Conservation (phyloP, 92 coral and sea anemone genomes). For the Ricordea florida region DNA sequence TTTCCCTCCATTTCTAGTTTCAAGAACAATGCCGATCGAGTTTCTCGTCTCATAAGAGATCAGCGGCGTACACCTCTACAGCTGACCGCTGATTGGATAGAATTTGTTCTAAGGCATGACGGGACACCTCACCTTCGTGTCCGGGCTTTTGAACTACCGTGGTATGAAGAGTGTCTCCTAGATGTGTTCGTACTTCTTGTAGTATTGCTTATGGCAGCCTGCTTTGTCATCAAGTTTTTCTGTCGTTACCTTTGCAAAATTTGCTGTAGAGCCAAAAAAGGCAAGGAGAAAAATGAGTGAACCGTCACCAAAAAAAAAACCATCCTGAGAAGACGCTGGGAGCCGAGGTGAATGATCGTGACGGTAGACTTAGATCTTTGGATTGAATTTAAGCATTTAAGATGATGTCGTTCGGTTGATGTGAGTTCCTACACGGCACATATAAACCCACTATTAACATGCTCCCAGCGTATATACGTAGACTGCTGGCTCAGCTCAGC, state of each 20-base stretch:
- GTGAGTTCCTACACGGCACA: too few species aligned
- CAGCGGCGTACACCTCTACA: slow-evolving; percentile 20
- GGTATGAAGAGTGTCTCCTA: background rate
- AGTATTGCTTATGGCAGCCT: background rate
- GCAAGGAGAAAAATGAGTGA: background rate
- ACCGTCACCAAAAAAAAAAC: too few species aligned
- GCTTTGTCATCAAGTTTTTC: background rate
- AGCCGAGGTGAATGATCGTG: too few species aligned
- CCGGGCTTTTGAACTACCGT: slow-evolving; percentile 9
- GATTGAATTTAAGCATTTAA: too few species aligned
- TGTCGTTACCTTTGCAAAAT: background rate
- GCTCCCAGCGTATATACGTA: too few species aligned
- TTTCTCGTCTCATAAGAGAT: slow-evolving; percentile 19
- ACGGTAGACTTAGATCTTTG: too few species aligned
- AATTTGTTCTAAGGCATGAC: slow-evolving; percentile 20
- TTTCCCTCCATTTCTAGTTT: too few species aligned
- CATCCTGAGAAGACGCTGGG: too few species aligned
- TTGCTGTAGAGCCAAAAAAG: background rate
- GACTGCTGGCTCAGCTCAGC: too few species aligned
- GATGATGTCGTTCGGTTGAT: too few species aligned
- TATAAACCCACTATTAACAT: too few species aligned
- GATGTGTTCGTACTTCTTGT: background rate
- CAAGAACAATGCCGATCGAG: slow-evolving; percentile 8
- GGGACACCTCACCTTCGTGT: slow-evolving; percentile 9
- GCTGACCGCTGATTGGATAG: slow-evolving; percentile 26